Evolutionary conservation across 2,797 vertebrate species (phyloP).

Genomic region (Rhincodon typus): DNA sequence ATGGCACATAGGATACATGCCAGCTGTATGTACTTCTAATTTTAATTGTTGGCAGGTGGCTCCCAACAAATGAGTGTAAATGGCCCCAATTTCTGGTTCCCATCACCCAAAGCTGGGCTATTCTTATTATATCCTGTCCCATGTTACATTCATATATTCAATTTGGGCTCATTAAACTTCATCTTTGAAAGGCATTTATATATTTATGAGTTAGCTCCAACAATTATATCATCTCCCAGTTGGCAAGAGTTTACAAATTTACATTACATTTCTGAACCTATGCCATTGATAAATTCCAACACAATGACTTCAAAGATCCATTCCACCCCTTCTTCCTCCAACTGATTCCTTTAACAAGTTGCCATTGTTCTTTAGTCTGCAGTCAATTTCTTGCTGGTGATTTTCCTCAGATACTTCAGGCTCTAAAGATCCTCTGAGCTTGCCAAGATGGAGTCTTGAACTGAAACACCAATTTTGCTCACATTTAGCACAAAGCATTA

Average conservation of each 20-base stretch:
- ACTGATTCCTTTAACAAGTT: background rate
- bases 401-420: background rate
- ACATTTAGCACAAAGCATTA: background rate
- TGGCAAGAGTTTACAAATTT: background rate
- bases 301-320: background rate
- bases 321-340: background rate
- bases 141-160: no score
- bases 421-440: background rate
- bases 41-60: no score
- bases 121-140: no score
- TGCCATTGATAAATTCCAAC: background rate
- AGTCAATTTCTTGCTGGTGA: background rate
- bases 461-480: background rate
- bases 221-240: background rate
- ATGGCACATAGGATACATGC: no score
- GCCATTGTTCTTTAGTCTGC: background rate
- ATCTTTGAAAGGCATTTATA: background rate
- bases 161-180: background rate
- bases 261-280: background rate
- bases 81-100: no score
- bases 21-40: no score
- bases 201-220: background rate
- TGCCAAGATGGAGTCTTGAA: background rate
- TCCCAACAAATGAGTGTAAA: no score
- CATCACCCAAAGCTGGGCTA: no score